Conservation (phyloP, 2,797 vertebrate species). For the Selene dorsalis region DNA sequence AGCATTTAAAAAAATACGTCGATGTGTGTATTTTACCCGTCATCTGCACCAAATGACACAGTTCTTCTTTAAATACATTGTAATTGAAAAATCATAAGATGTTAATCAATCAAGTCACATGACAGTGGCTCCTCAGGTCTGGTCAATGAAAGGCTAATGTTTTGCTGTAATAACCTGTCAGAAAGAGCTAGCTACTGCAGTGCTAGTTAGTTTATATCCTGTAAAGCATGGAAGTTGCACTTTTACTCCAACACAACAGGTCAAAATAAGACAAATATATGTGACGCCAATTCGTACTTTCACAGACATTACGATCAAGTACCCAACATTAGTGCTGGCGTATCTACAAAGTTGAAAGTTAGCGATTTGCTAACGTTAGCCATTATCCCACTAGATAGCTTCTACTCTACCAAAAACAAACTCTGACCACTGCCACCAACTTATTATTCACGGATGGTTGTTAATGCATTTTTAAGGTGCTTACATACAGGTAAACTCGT, state of each 20-base stretch:
- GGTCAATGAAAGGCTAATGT: neutral
- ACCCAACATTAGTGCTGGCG: neutral
- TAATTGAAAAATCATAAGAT: neutral
- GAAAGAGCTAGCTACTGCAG: neutral
- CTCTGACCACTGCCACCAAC: too few relatives aligned
- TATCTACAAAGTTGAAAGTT: constrained; percentile 46
- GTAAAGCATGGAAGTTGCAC: too few relatives aligned
- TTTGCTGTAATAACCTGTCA: constrained; percentile 25
- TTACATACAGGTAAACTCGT: fast-evolving
- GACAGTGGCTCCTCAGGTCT: neutral
- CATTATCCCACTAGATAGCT: constrained; percentile 4
- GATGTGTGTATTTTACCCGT: neutral
- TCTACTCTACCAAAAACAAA: constrained; percentile 12
- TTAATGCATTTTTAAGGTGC: fast-evolving
- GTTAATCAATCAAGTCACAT: neutral
- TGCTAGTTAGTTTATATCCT: neutral
- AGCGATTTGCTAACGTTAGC: constrained; percentile 40
- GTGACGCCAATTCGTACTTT: neutral
- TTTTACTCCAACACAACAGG: too few relatives aligned
- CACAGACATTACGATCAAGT: neutral
- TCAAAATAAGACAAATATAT: too few relatives aligned
- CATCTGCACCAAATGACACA: neutral
- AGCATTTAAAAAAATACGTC: neutral
- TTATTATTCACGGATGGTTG: fast-evolving
- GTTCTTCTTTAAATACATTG: neutral